Evolutionary conservation across 2,888 invertebrate genomes (phyloP).

Genomic region (Drosophila colorata): DNA sequence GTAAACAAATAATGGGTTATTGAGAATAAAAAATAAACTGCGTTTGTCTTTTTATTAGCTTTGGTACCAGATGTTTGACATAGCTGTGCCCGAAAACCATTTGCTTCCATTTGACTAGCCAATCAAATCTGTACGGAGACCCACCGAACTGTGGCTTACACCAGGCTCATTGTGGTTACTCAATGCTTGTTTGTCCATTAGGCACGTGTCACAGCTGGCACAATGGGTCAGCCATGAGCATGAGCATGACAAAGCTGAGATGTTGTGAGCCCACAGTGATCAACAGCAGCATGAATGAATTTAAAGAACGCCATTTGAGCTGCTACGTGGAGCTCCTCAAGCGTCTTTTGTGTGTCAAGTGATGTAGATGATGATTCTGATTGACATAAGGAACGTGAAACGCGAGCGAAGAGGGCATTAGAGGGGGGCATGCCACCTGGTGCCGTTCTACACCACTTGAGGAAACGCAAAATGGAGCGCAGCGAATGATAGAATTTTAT

Average conservation of each 20-base stretch:
- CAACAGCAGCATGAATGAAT: constrained; percentile 2
- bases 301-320: constrained; percentile 12
- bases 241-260: constrained; percentile 1
- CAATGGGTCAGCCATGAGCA: constrained; percentile 16
- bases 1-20: too few species aligned
- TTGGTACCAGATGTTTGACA: background rate
- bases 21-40: background rate
- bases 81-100: background rate
- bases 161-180: constrained; percentile 39
- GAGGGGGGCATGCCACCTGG: constrained; percentile 19
- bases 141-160: constrained; percentile 24
- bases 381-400: constrained; percentile 11
- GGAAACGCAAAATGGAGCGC: constrained; percentile 24
- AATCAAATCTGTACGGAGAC: constrained; percentile 16
- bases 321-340: constrained; percentile 6
- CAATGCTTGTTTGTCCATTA: constrained; percentile 24
- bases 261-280: constrained; percentile 4
- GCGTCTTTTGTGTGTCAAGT: constrained; percentile 45
- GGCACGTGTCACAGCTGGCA: constrained; percentile 48
- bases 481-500: constrained; percentile 11
- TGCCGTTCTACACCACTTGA: constrained; percentile 17
- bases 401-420: constrained; percentile 2
- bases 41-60: too few species aligned
- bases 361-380: constrained; percentile 27
- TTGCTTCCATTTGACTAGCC: constrained; percentile 32